A percentile compares a stretch with the other conserved stretches of the same genome.
Conservation (phyloP, 2,113 vertebrate species). For the Elaphurus davidianus region DNA sequence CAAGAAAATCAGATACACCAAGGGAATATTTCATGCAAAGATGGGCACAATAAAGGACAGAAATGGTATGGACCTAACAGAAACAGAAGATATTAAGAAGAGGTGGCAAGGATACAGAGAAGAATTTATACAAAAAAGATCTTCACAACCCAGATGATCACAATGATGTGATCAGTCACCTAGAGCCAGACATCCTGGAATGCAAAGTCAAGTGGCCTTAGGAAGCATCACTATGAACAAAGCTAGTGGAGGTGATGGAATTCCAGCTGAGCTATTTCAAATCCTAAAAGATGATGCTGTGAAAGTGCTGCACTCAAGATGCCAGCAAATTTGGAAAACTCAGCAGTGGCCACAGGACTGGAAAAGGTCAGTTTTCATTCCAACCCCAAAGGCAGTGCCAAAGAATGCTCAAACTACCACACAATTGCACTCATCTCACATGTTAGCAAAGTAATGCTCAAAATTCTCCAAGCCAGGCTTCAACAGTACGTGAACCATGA, state of each 20-base stretch:
- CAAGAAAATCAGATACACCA: not conserved
- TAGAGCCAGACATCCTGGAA: not conserved
- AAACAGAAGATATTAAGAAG: not conserved
- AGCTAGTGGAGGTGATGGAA: not conserved
- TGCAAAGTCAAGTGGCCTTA: not conserved
- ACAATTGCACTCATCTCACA: not conserved
- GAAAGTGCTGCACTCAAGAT: not conserved
- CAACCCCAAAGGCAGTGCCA: not conserved
- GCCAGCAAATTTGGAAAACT: not conserved
- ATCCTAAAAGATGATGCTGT: not conserved
- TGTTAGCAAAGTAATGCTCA: not conserved
- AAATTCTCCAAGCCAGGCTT: not conserved
- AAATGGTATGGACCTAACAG: not conserved
- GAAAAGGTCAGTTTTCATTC: not conserved
- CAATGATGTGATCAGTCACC: not conserved
- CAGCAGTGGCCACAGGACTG: not conserved
- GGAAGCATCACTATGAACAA: not conserved
- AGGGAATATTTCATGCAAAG: not conserved
- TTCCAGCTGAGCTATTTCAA: not conserved
- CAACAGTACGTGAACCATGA: rapidly evolving
- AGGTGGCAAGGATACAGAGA: not conserved
- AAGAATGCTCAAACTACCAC: not conserved
- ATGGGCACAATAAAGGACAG: not conserved
- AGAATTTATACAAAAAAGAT: not conserved
- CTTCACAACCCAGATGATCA: not conserved